Evolutionary conservation across 2,888 invertebrate species (phyloP), one percentile per base, ranked within the genome.

Genomic region (Nomada goodeniana): DNA sequence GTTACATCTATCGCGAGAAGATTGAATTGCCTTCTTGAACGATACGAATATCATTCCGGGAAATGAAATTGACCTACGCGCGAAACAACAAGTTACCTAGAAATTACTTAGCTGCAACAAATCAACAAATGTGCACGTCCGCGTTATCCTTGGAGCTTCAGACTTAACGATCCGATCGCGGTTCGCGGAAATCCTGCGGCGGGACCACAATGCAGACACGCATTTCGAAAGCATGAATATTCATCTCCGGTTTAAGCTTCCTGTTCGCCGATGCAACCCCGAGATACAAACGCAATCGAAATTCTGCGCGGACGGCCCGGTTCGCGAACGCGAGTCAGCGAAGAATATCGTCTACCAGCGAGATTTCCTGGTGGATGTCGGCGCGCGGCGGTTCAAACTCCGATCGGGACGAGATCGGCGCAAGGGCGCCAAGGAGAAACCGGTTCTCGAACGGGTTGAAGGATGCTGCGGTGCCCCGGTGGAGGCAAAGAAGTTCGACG

Each of bases 401-500:
- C 78, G 80, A 76, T 83, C 84, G 74, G 82, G 80, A 67, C 79
- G 79, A 77, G 83, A 82, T 87, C 83, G 68, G 83, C 76, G 82
- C 80, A 78, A 80, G 52, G 81, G 60, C 75, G 71, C 81, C 76
- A 69, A 75, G 73, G 69, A 47, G 87, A 83, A 90, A 89, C 90
- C 89, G 90, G 90, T 90, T 89, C 84, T 85, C 71, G 76, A 82
- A 76, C 80, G 76, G 83, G 83, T 80, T 74, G 83, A 85, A 86
- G 87, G 84, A 88, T 83, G 74, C 86, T 83, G 83, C 84, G 85
- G 76, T 85, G 82, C 67, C 67, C 78, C 72, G 81, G 72, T 84
- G 69, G 71, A 70, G 76, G 70, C 74, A 60, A 83, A 61, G 82
- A 81, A 86, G 69, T 80, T 76, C 69, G 57, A 60, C 68, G 69